These are phyloP conservation scores for Parasteatoda tepidariorum DNA, from an alignment of 1,140 invertebrate species.

Conservation along the genomic window DNA sequence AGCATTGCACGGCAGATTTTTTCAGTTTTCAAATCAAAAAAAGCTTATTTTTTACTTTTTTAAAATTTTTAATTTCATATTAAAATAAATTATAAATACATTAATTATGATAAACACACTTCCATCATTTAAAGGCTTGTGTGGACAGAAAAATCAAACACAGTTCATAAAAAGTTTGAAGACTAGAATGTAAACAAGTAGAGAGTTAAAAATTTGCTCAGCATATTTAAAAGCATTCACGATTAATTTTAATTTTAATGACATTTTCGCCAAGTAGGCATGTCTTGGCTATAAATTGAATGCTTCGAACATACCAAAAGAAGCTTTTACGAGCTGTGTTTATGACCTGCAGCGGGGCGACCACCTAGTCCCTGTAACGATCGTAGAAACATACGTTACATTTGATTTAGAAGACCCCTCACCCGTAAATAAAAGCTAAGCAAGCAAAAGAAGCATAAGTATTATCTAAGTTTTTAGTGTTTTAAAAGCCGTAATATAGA, in stretches of 20 bases:
- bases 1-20: no score
- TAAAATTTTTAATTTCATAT: no score
- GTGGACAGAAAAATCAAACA: no score
- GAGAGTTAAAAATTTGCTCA: no score
- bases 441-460: neutral
- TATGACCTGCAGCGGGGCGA: neutral
- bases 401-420: conserved; percentile 5
- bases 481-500: neutral
- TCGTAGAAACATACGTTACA: neutral
- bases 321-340: neutral
- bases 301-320: neutral
- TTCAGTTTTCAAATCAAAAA: no score
- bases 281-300: neutral
- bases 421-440: neutral
- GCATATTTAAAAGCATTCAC: no score
- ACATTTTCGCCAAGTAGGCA: neutral
- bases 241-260: conserved; percentile 8
- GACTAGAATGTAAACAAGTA: no score
- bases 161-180: no score
- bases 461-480: neutral
- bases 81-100: no score
- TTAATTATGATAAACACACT: no score
- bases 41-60: no score
- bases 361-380: neutral
- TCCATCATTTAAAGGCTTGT: no score